Evolutionary conservation across 2,797 vertebrate species (phyloP), one percentile per base, ranked within the genome.

Genomic region (Harpagifer antarcticus): DNA sequence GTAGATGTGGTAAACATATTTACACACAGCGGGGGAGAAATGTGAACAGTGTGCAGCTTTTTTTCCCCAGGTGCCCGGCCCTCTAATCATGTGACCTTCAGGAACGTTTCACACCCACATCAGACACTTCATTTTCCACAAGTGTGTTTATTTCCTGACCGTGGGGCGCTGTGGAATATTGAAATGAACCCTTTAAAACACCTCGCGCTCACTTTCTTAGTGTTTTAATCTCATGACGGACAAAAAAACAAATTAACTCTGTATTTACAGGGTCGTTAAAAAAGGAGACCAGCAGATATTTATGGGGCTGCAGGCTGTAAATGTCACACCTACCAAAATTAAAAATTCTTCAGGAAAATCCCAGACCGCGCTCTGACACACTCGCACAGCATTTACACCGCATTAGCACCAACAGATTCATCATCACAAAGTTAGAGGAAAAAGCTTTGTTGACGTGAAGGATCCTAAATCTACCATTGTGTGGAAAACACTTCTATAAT

Each of bases 271-370:
- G 83, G 63, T 59, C 45, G 69, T 93, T 85, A 13, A 5, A 69
- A 20, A 17, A 17, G 56, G 48, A 20, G 61, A 27, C 31, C 82
- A 80, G 78, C 70, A 75, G 78, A 70, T 62, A 70, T 91, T 91
- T 92, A 92, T 55, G 71, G 47, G 84, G 58, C 88, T 88, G 66
- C 0, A 57, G 79, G 81, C 77, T 61, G 83, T 93, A 93, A 94
- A 94, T 87, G 88, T 94, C 88, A 88, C 93, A 93, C 92, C 86
- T 91, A 88, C 73, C 89, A 80, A 91, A 90, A 94, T 92, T 88
- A 92, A 90, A 94, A 91, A 92, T 89, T 92, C 90, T 89, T 90
- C 52, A 75, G 81, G 57, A 86, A 88, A 86, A 84, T 74, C 23
- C 81, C 68, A 64, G 66, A 57, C 72, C 11, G 42, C 37, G 45